A percentile compares a stretch with the other conserved stretches of the same genome.
Evolutionary conservation across 2,888 invertebrate species (phyloP).

Genomic region (Alentia gelatinosa): DNA sequence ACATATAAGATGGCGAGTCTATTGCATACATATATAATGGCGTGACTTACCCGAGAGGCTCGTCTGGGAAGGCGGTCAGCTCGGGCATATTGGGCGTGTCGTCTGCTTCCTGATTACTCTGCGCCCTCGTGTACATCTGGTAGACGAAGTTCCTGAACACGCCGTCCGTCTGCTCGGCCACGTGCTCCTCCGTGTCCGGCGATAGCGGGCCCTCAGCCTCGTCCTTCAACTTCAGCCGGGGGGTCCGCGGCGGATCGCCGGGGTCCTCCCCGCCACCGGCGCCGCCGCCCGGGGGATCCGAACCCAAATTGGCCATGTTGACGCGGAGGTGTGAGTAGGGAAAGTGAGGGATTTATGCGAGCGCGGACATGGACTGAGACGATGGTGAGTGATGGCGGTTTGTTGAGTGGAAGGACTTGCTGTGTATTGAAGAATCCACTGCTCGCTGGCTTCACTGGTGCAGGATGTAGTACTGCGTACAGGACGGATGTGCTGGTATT

Average conservation of each 20-base stretch:
- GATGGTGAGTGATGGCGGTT: neutral
- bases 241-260: conserved; percentile 64
- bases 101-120: conserved; percentile 70
- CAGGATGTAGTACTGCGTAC: too few species aligned
- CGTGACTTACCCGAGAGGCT: conserved; percentile 71
- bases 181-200: conserved; percentile 77
- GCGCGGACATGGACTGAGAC: neutral
- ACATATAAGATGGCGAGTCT: too few species aligned
- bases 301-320: neutral
- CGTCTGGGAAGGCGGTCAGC: conserved; percentile 71
- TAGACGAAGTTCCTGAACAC: conserved; percentile 77
- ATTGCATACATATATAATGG: neutral
- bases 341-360: neutral
- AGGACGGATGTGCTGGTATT: too few species aligned
- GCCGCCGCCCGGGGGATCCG: neutral
- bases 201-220: conserved; percentile 63
- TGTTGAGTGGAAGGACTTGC: too few species aligned
- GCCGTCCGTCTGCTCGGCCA: conserved; percentile 75
- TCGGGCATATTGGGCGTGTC: conserved; percentile 72
- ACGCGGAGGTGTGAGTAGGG: neutral
- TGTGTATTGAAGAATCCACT: too few species aligned
- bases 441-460: too few species aligned
- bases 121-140: conserved; percentile 64
- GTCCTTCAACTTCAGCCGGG: conserved; percentile 64
- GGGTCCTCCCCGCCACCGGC: conserved; percentile 56